Evolutionary conservation across 1,140 invertebrate species (phyloP), one percentile per base, ranked within the genome.

Genomic region (Neoseiulus cucumeris): DNA sequence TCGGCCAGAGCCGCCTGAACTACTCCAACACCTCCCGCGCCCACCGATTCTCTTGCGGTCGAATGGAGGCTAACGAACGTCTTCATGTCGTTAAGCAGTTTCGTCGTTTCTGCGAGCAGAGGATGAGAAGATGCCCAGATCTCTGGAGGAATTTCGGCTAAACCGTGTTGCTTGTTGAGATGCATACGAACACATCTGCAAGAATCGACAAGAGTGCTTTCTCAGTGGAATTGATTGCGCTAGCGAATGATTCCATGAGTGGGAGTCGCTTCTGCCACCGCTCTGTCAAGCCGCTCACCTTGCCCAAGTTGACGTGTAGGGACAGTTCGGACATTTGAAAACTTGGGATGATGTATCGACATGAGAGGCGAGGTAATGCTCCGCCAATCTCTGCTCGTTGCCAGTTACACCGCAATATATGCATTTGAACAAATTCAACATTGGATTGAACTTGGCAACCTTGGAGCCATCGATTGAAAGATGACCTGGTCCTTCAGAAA

Each of bases 311-410:
- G 51, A 59, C 5, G 51, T 82, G 73, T 85, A 86, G 5, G 84
- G 79, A 79, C 86, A 82, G 67, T 83, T 78, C 65, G 83, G 80
- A 76, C 84, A 83, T 74, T 84, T 78, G 78, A 86, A 86, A 44
- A 84, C 83, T 66, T 84, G 77, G 30, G 51, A 20, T 18, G 17
- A n/a, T 20, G 51, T 59, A 75, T 84, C 83, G 17, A 84, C 85
- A 74, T 89, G 87, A 7, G 85, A 82, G 39, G 86, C 86, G 30
- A 88, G 78, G 80, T 87, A 90, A 73, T 89, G 87, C 71, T 89
- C 87, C 0, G 86, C 86, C 2, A 88, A 81, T 12, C 87, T 79
- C 14, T 85, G 83, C 28, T 87, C 78, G 68, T 87, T 85, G 2
- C 84, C 84, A 47, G 87, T 84, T 72, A 85, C 84, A 70, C 87